A percentile compares a stretch with the other conserved stretches of the same genome.
Conservation (phyloP, 2,888 invertebrate genomes). For the Catocala sponsa region DNA sequence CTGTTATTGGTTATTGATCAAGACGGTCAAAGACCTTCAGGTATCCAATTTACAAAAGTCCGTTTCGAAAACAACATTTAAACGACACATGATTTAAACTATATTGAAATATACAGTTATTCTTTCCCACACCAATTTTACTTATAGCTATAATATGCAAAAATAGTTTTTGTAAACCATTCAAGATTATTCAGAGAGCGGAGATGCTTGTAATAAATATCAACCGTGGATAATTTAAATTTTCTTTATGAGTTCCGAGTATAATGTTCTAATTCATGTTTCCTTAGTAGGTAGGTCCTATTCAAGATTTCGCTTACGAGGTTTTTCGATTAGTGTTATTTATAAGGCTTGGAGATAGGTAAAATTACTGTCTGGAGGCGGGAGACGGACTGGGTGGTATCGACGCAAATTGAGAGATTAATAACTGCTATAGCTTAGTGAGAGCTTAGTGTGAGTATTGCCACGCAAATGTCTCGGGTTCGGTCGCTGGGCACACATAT, state of each 20-base stretch:
- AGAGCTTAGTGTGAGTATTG: too few species aligned
- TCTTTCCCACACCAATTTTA: constrained; percentile 32
- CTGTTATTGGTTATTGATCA: too few species aligned
- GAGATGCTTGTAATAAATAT: constrained; percentile 7
- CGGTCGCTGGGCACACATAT: too few species aligned
- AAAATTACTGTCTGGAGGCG: too few species aligned
- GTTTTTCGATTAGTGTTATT: too few species aligned
- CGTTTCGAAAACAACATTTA: too few species aligned
- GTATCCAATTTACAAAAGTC: too few species aligned
- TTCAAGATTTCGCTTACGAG: not conserved
- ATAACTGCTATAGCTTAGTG: too few species aligned
- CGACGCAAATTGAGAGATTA: too few species aligned
- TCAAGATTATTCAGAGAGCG: constrained; percentile 13
- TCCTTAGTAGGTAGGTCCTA: not conserved
- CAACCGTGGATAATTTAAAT: constrained; percentile 28
- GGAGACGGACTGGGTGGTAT: too few species aligned
- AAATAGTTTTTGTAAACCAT: constrained; percentile 11
- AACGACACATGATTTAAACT: not conserved
- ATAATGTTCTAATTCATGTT: constrained; percentile 27
- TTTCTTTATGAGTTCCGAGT: constrained; percentile 19
- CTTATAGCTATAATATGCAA: constrained; percentile 32
- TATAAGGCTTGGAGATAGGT: not conserved
- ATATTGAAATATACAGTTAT: constrained; percentile 12
- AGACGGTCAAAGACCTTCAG: too few species aligned
- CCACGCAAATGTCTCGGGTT: too few species aligned